Percentiles rank a stretch among this genome's conserved stretches.
Evolutionary conservation across 2,888 invertebrate genomes (phyloP).

Genomic region (Neocrepidodera transversa): DNA sequence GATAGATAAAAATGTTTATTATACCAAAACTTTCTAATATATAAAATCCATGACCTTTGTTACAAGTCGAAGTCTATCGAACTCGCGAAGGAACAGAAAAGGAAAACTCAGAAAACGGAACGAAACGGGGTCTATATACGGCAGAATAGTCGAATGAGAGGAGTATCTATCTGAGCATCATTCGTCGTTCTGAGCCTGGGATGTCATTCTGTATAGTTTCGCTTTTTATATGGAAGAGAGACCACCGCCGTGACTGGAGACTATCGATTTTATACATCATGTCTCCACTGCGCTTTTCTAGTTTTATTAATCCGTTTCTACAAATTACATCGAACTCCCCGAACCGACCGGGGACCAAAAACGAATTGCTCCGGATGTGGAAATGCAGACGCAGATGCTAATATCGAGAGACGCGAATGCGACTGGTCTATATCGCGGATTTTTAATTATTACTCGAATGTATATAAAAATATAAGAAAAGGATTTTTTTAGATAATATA

Average conservation of each 20-base stretch:
- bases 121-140: constrained; percentile 12
- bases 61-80: background rate
- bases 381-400: background rate
- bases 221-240: constrained; percentile 43
- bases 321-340: constrained; percentile 47
- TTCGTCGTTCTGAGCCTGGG: constrained; percentile 32
- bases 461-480: too few relatives aligned
- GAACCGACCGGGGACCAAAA: constrained; percentile 30
- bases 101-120: constrained; percentile 20
- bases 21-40: too few relatives aligned
- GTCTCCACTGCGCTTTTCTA: constrained; percentile 50
- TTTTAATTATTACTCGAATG: too few relatives aligned
- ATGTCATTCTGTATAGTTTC: constrained; percentile 46
- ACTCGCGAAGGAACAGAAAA: background rate
- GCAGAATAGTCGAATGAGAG: constrained; percentile 24
- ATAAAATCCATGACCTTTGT: background rate
- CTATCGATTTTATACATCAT: constrained; percentile 47
- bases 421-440: too few relatives aligned
- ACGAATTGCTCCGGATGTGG: background rate
- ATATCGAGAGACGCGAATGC: too few relatives aligned
- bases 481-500: too few relatives aligned
- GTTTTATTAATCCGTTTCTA: constrained; percentile 50
- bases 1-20: too few relatives aligned
- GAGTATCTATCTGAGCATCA: constrained; percentile 20
- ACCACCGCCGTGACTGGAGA: constrained; percentile 44